Evolutionary conservation across 2,797 vertebrate genomes (phyloP), one percentile per base, ranked within the genome.

Genomic region (Halcyon smyrnensis): DNA sequence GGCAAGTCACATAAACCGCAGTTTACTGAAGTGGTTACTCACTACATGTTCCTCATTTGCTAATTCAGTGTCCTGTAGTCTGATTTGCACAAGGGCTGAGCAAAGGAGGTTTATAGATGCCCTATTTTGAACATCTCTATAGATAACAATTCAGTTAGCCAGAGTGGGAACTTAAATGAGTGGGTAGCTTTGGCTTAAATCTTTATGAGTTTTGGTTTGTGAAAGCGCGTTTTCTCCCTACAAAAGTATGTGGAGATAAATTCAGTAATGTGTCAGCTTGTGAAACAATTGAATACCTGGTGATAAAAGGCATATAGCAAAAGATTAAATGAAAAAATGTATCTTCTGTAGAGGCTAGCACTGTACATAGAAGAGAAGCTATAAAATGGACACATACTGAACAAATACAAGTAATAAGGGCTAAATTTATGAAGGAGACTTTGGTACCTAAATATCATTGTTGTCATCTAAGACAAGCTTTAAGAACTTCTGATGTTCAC

Each of bases 11-110:
- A 32, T 53, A 90, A 93, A 87, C 86, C 64, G 1, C 84, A 64
- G 77, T 82, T 96, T 94, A 92, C 67, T 87, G 12, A 93, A 76
- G 46, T 67, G 54, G 32, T 95, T 94, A 70, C 50, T 96, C 81
- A 70, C 20, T 74, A 23, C 5, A 4, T 79, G 67, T 48, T 87
- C 36, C 21, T 82, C 15, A 15, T 56, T 84, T 92, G 41, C n/a
- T 90, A 59, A 56, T 81, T 78, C 57, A 11, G 1, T 59, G 79
- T 62, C 50, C 46, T 92, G 36, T 67, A 83, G 76, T 87, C 48
- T 62, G n/a, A 85, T 81, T 78, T 84, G 50, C 65, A 63, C 50
- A 63, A 56, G 17, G 34, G 3, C 50, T 63, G 25, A 73, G 77
- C 28, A 63, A 41, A 89, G 54, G 25, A 89, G 34, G 21, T 67